Conservation (phyloP, 2,113 vertebrate genomes). For the Thomomys bottae region DNA sequence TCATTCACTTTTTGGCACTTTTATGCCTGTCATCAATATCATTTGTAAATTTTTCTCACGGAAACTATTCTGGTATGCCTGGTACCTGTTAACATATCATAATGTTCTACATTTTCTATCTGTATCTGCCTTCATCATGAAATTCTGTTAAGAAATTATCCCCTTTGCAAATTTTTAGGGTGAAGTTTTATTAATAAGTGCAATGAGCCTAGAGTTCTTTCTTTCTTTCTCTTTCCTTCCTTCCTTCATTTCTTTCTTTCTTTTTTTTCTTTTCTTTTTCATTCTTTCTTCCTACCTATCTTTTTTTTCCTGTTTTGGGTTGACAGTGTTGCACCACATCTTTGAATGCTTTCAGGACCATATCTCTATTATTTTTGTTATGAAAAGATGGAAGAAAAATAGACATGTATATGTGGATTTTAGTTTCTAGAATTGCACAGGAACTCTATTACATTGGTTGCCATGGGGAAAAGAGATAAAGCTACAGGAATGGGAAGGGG, state of each 20-base stretch:
- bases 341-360: background rate
- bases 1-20: background rate
- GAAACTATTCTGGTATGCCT: background rate
- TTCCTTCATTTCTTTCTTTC: background rate
- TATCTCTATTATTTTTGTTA: background rate
- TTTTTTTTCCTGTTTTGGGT: background rate
- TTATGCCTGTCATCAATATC: background rate
- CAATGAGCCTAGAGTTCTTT: background rate
- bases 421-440: background rate
- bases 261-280: slow-evolving; percentile 11
- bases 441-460: background rate
- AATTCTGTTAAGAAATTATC: background rate
- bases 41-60: background rate
- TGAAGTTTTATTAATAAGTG: background rate
- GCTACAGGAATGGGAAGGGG: background rate
- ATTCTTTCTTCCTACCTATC: background rate
- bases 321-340: background rate
- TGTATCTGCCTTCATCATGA: background rate
- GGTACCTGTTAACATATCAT: background rate
- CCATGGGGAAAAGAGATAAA: background rate
- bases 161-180: background rate
- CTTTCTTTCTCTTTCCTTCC: background rate
- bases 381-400: slow-evolving; percentile 18
- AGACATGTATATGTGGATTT: background rate
- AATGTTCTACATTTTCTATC: background rate